A percentile compares a stretch with the other conserved stretches of the same genome.
phyloP scores from a whole-genome alignment of 2,797 vertebrate genomes.

The Notamacropus eugenii region DNA sequence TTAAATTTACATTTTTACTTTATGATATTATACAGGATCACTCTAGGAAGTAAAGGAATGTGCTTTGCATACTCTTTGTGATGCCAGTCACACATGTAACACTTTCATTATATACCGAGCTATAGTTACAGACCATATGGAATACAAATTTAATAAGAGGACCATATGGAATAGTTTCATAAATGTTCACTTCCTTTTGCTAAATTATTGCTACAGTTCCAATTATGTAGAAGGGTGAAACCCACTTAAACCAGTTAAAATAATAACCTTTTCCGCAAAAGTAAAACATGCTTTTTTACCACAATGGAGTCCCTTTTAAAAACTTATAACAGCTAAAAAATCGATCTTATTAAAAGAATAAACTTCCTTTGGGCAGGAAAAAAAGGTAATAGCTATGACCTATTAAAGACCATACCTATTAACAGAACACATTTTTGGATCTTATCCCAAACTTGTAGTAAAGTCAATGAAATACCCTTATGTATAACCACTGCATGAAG shows the following conservation, averaged over 20 bases:
- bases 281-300: not conserved
- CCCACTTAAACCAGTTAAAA: constrained; percentile 9
- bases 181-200: constrained; percentile 8
- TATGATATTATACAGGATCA: not conserved
- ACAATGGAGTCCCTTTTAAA: constrained; percentile 15
- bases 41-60: constrained; percentile 2
- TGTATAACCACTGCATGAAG: constrained; percentile 34
- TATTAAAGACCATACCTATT: constrained; percentile 43
- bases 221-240: not conserved
- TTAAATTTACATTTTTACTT: not conserved
- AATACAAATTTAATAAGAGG: constrained; percentile 18
- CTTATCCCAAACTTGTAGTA: constrained; percentile 19
- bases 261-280: constrained; percentile 20
- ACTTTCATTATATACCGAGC: constrained; percentile 6
- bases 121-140: constrained; percentile 15
- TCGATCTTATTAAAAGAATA: constrained; percentile 29
- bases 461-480: constrained; percentile 36
- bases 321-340: not conserved
- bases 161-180: constrained; percentile 16
- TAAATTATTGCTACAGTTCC: not conserved
- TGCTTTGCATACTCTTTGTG: not conserved
- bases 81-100: not conserved
- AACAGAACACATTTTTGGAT: constrained; percentile 40
- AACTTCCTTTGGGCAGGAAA: constrained; percentile 17
- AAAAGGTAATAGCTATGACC: constrained; percentile 9